A percentile compares a stretch with the other conserved stretches of the same genome.
Conservation (phyloP, 92 coral and sea anemone genomes). For the Palythoa grandis region DNA sequence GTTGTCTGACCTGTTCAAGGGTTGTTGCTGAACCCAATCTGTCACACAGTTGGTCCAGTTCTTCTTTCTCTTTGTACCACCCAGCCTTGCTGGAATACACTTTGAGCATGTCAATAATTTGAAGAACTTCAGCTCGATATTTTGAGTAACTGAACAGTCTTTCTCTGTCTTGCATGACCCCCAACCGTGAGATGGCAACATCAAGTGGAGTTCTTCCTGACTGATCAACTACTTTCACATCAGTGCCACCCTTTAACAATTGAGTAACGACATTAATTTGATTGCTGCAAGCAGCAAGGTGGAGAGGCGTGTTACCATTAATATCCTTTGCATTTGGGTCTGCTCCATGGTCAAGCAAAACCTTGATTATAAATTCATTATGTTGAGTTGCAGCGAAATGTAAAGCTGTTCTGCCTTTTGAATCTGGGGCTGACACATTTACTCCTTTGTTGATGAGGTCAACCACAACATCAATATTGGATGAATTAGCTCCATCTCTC, state of each 20-base stretch:
- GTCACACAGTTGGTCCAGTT: constrained; percentile 71
- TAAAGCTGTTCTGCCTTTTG: constrained; percentile 91
- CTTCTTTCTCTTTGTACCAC: constrained; percentile 63
- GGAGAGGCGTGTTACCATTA: constrained; percentile 97
- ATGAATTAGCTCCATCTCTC: constrained; percentile 81
- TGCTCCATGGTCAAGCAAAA: constrained; percentile 85
- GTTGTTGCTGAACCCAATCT: constrained; percentile 75
- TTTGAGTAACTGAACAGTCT: constrained; percentile 58
- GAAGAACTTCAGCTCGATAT: constrained; percentile 77
- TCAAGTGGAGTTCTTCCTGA: constrained; percentile 95
- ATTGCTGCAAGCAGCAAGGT: constrained; percentile 95
- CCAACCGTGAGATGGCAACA: constrained; percentile 83
- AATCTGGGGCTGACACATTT: constrained; percentile 80
- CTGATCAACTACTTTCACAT: constrained; percentile 81
- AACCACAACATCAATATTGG: constrained; percentile 66
- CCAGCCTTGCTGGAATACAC: constrained; percentile 81
- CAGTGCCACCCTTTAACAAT: constrained; percentile 82
- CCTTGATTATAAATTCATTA: constrained; percentile 66
- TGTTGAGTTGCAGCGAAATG: constrained; percentile 97
- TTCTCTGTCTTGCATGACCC: constrained; percentile 74
- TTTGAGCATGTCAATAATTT: constrained; percentile 81
- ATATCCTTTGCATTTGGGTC: constrained; percentile 92
- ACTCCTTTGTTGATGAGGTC: constrained; percentile 85
- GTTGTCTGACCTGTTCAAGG: constrained; percentile 77
- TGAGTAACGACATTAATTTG: constrained; percentile 89